Base-by-base conservation (phyloP, 2,113 vertebrate genomes). In the Gallinago undulata region DNA sequence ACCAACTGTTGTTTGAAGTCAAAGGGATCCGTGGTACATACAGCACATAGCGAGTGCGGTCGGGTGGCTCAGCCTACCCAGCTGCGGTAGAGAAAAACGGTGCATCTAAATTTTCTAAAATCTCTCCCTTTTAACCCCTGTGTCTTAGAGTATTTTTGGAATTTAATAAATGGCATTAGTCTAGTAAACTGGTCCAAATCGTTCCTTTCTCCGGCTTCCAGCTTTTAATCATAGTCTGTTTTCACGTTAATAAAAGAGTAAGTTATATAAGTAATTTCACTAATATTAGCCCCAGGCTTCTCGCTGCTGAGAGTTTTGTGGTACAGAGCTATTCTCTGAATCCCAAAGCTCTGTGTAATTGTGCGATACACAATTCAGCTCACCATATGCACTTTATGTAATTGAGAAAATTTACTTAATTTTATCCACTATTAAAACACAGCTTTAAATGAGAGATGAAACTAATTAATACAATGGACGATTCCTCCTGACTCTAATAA, bases 191-290 rank as follows among this genome's bases (percentile, higher is more conserved):
- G 69, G 43, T 80, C 77, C 75, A 87, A 47, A 87, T 72, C 85
- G 70, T 85, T 86, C 43, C 60, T 95, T 96, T 94, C 37, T 87
- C 69, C 37, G 41, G 35, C 79, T 96, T 94, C 59, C 92, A 96
- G 89, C 80, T 96, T 93, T 97, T 97, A 95, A 97, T 95, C 90
- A 93, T 92, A 87, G 85, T 92, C 96, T 95, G 87, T 87, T 94
- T 93, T 94, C 83, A 92, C 9, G 7, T 94, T 96, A 96, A 95
- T 97, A 95, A 91, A 95, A 96, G 84, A 92, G 67, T 25, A 14
- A 94, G 91, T 93, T 97, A 93, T 67, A 39, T 75, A 95, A 96
- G 86, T 94, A 88, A 93, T 97, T 97, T 96, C 87, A 75, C 85
- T 97, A 96, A 93, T 96, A 95, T 87, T 87, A 92, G 91, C 94